These are phyloP conservation scores for Neolamprologus multifasciatus DNA, from an alignment of 2,797 vertebrate genomes.

Conservation along the genomic window DNA sequence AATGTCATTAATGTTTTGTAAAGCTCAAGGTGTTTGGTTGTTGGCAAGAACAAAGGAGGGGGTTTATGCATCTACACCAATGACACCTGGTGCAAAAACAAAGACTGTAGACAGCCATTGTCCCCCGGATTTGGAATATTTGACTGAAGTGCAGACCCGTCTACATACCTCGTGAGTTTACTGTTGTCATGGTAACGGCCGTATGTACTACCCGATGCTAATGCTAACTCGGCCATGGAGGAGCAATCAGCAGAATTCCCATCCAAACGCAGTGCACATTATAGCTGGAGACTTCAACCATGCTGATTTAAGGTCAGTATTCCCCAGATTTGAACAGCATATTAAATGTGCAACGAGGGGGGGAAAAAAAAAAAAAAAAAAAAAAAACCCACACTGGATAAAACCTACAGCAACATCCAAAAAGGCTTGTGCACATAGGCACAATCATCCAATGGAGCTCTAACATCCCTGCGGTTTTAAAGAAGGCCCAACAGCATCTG, in stretches of 20 bases:
- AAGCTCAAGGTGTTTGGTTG: neutral
- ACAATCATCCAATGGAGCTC: too few relatives aligned
- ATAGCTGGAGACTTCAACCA: neutral
- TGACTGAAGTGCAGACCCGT: neutral
- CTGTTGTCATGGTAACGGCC: neutral
- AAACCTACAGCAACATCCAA: neutral
- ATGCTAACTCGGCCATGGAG: neutral
- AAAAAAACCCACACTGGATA: fast-evolving
- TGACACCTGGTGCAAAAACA: neutral
- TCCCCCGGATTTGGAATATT: neutral
- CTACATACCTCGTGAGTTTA: neutral
- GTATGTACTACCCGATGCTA: neutral
- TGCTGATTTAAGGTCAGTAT: neutral
- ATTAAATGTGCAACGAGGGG: neutral
- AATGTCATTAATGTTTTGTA: neutral
- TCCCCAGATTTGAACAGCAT: neutral
- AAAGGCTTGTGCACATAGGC: neutral
- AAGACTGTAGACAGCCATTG: neutral
- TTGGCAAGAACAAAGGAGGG: neutral
- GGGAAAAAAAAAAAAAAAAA: fast-evolving
- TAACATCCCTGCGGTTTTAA: fast-evolving
- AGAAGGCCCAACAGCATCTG: too few relatives aligned
- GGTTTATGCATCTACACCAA: neutral
- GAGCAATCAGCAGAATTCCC: neutral
- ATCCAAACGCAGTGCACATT: neutral